A percentile compares a stretch with the other conserved stretches of the same genome.
Evolutionary conservation across 2,113 vertebrate genomes (phyloP).

Genomic region (Falco punctatus): DNA sequence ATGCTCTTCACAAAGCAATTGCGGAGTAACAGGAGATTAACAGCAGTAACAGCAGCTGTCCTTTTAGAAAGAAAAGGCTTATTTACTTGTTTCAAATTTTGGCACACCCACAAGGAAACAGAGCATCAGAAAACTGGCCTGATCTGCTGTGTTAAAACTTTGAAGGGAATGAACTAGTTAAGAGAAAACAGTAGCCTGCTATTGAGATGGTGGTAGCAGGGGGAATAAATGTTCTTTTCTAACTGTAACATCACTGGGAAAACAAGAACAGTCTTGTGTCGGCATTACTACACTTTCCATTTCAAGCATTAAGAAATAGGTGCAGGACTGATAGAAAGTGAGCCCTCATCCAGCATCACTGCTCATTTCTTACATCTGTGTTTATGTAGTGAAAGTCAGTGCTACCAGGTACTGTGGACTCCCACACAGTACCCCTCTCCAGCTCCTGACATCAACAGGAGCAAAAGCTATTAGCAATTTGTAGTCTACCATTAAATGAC

Average conservation of each 20-base stretch:
- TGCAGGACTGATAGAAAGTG: neutral
- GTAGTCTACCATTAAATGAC: neutral
- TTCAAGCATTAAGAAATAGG: neutral
- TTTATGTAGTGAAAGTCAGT: neutral
- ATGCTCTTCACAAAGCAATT: neutral
- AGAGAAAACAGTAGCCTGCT: neutral
- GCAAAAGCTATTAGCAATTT: neutral
- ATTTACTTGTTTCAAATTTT: neutral
- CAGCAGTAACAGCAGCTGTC: neutral
- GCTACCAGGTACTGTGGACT: neutral
- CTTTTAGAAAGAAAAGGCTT: neutral
- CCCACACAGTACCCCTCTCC: neutral
- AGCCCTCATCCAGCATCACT: neutral
- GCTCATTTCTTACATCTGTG: neutral
- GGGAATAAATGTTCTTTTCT: neutral
- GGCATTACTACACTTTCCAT: neutral
- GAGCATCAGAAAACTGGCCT: neutral
- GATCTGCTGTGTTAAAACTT: neutral
- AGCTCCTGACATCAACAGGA: neutral
- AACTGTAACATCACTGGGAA: neutral
- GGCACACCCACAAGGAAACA: neutral
- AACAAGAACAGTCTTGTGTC: neutral
- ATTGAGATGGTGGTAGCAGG: accelerated
- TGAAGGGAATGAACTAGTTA: neutral
- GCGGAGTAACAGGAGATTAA: neutral